Base-by-base conservation (phyloP, 2,113 vertebrate species). In the Misgurnus mizolepis region DNA sequence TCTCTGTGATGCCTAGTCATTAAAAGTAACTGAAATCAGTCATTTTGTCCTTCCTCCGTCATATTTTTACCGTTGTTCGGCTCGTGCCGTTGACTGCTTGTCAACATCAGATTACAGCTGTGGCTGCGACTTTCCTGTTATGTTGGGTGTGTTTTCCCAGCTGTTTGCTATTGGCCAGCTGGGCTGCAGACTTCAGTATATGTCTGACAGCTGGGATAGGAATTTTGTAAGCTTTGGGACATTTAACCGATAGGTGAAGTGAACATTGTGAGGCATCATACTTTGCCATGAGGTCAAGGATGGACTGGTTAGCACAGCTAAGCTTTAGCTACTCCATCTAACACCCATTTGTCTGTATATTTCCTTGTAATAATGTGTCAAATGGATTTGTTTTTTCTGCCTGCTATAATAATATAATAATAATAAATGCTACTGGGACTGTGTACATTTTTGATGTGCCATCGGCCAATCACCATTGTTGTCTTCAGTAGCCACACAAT, bases 21-120 rank as follows among this genome's bases (percentile, higher is more conserved):
- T 81, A 74, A 39, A 80, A 41, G 79, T 78, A 41, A 17, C 74
- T 55, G 79, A 58, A 84, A 81, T 81, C 74, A 80, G 69, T 73
- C 80, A 81, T 84, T 81, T 66, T 61, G 62, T 40, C 53, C 64
- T 64, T 34, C 45, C 41, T 43, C 68, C 67, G 27, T 34, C 53
- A 53, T 65, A 34, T 77, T 77, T 64, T 72, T 80, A 67, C 55
- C 49, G 49, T 64, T 56, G 69, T 80, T 78, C 50, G 74, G 15
- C 74, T 81, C 62, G 14, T 73, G 74, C 34, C 47, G 67, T 60
- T 39, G 47, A 74, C 10, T 60, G 62, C 22, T 66, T 81, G 83
- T 78, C 83, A 78, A 78, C 53, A 79, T 68, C 45, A 71, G 50
- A 40, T 10, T 47, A 7, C 41, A 50, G 43, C 69, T 61, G 34